Base-by-base conservation (phyloP, 64 coral and sea anemone species). In the Orbicella faveolata region DNA sequence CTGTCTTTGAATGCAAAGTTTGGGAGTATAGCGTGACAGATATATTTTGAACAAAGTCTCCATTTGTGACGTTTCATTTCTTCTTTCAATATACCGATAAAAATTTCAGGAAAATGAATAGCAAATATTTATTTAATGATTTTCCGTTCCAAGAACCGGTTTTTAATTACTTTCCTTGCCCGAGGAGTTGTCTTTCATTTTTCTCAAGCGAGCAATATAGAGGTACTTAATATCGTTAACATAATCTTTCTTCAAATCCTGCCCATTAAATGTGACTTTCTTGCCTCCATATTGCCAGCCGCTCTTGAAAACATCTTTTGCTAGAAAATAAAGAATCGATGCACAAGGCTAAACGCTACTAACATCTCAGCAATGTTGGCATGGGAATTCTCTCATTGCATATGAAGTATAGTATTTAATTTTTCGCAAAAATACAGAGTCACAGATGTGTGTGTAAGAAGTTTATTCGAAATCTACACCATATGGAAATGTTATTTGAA, bases 91-190 rank as follows among this genome's bases (percentile, higher is more conserved):
- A 21, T 33, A 70, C 67, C 7, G 67, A n/a, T 70, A 11, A 70
- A 70, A 70, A 70, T 10, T 70, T 70, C 21, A 25, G 25, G 21
- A 25, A 70, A 33, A 70, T n/a, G n/a, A 25, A 70, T 11, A 11
- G 30, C 21, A 70, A 70, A 70, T 70, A 70, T 70, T 70, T 70
- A 70, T 70, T 70, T 70, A n/a, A 70, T 70, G 67, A 70, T 33
- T 70, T 70, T 70, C 20, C 67, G 67, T 26, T 70, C 21, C 23
- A 23, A 70, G 67, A 70, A 70, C 2, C 9, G 67, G 23, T 70
- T 70, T 69, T n/a, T 70, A 59, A 70, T 70, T 70, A 70, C 67
- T n/a, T n/a, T 70, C 67, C 0, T 70, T 9, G 0, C 67, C 67
- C 2, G 5, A 0, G 67, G n/a, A 59, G 44, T 48, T 48, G 44